Conservation (phyloP, 2,888 invertebrate species). For the Epicampocera succincta region DNA sequence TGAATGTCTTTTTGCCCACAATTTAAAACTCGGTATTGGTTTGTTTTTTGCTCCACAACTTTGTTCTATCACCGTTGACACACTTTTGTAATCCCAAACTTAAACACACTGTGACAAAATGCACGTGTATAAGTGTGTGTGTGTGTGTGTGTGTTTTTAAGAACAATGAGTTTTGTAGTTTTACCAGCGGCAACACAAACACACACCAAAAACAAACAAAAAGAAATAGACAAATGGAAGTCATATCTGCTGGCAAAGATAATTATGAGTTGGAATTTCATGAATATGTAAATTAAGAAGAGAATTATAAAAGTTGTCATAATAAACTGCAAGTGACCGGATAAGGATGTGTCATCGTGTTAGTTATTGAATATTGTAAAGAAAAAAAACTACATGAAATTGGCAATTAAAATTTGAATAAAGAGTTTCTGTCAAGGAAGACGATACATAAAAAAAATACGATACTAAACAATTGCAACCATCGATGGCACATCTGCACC, state of each 20-base stretch:
- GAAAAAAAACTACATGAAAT: neutral
- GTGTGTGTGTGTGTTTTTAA: neutral
- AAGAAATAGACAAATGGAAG: neutral
- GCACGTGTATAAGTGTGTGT: neutral
- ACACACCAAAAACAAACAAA: neutral
- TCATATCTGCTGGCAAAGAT: conserved; percentile 43
- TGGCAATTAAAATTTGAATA: conserved; percentile 3
- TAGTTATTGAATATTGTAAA: conserved; percentile 1
- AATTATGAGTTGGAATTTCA: conserved; percentile 55
- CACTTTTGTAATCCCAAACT: neutral
- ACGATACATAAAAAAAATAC: too few species aligned
- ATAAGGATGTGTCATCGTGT: neutral
- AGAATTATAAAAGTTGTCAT: conserved; percentile 23
- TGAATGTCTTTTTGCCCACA: neutral
- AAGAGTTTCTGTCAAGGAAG: too few species aligned
- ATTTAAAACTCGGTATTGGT: conserved; percentile 3
- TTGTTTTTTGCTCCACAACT: neutral
- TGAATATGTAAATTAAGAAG: conserved; percentile 50
- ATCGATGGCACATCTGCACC: too few species aligned
- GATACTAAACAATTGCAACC: too few species aligned
- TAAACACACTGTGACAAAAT: neutral
- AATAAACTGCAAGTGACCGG: conserved; percentile 30
- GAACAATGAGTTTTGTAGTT: conserved; percentile 23
- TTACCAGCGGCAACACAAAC: conserved; percentile 19
- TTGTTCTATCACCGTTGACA: conserved; percentile 7